A percentile compares a stretch with the other conserved stretches of the same genome.
Evolutionary conservation across 1,140 invertebrate species (phyloP).

Genomic region (Platorchestia sp.): DNA sequence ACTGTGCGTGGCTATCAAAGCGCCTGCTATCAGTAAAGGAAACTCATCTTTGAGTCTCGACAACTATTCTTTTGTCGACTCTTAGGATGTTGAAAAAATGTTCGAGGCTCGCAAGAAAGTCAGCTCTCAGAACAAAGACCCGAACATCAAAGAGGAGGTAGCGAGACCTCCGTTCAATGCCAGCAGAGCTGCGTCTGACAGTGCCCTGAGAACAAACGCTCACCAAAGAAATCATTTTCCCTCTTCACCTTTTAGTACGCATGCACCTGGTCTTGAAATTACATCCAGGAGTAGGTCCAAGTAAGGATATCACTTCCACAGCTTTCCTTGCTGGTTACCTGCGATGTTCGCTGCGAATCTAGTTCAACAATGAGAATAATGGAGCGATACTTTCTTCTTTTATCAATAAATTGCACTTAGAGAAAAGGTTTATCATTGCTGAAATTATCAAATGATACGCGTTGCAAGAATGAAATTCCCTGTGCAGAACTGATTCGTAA

Average conservation of each 20-base stretch:
- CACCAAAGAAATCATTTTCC: not conserved
- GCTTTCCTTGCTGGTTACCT: not conserved
- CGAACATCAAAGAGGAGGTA: slow-evolving; percentile 4
- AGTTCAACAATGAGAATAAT: not conserved
- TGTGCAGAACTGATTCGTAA: too few species aligned
- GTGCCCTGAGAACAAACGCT: not conserved
- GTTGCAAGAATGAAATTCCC: too few species aligned
- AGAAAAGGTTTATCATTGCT: too few species aligned
- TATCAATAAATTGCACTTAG: not conserved
- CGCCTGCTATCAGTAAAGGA: slow-evolving; percentile 37
- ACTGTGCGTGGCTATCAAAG: slow-evolving; percentile 30
- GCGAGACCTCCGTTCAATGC: slow-evolving; percentile 13
- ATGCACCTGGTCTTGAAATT: not conserved
- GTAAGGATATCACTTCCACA: not conserved
- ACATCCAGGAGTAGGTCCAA: not conserved
- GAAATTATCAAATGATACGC: too few species aligned
- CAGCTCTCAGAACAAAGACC: slow-evolving; percentile 6
- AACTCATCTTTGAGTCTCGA: slow-evolving; percentile 45
- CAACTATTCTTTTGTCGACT: slow-evolving; percentile 45
- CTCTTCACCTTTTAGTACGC: not conserved
- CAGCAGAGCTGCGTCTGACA: not conserved
- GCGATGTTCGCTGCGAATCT: not conserved
- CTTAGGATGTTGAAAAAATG: slow-evolving; percentile 29
- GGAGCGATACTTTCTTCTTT: not conserved
- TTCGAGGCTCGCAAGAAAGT: slow-evolving; percentile 16